These are phyloP conservation scores for Sapayoa aenigma DNA, from an alignment of 2,113 vertebrate species.

Conservation along the genomic window DNA sequence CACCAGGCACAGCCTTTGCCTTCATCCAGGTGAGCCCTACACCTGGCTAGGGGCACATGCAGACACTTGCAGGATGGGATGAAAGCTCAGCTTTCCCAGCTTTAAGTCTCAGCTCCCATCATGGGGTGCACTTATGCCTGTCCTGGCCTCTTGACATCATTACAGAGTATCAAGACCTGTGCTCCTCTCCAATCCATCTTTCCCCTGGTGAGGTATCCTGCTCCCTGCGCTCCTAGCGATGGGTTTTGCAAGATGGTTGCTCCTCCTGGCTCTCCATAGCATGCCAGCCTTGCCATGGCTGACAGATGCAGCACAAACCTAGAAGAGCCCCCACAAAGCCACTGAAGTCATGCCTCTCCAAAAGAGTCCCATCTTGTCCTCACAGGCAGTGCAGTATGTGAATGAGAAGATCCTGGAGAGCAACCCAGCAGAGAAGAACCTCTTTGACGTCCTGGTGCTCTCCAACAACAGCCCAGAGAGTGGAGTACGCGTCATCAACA, in stretches of 20 bases:
- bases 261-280: not conserved
- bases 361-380: not conserved
- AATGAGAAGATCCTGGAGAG: conserved; percentile 73
- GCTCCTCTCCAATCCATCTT: not conserved
- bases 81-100: not conserved
- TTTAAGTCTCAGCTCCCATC: not conserved
- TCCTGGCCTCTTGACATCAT: not conserved
- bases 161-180: not conserved
- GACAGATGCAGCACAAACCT: not conserved
- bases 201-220: rapidly evolving
- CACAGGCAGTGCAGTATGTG: conserved; percentile 73
- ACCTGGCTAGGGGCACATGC: not conserved
- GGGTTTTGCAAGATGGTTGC: not conserved
- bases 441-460: conserved; percentile 80
- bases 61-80: not conserved
- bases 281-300: not conserved
- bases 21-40: conserved; percentile 65
- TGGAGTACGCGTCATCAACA: conserved; percentile 62
- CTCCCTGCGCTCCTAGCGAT: not conserved
- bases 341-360: not conserved
- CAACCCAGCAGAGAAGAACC: conserved; percentile 66
- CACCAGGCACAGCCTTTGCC: conserved; percentile 59
- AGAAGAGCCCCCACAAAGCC: not conserved
- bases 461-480: conserved; percentile 73
- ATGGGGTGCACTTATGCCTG: rapidly evolving